phyloP scores from a whole-genome alignment of 2,888 invertebrate species.

The Platycnemis pennipes region DNA sequence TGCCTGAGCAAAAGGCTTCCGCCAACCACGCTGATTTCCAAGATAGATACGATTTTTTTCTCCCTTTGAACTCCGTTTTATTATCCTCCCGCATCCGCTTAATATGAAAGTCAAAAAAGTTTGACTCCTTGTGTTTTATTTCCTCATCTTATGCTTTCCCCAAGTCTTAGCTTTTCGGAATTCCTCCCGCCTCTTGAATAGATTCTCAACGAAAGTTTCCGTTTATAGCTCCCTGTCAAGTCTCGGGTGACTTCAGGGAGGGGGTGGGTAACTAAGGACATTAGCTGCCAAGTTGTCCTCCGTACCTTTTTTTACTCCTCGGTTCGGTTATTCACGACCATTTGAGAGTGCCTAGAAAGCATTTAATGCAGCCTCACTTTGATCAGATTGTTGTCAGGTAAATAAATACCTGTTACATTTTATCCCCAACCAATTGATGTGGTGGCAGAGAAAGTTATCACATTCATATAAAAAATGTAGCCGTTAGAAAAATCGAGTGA shows the following conservation, averaged over 20 bases:
- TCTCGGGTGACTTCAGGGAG: not conserved
- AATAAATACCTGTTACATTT: no score
- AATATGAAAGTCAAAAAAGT: conserved; percentile 34
- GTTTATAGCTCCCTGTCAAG: not conserved
- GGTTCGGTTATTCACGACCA: not conserved
- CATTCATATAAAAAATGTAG: no score
- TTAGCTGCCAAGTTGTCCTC: not conserved
- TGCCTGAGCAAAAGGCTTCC: conserved; percentile 16
- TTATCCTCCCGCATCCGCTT: conserved; percentile 33
- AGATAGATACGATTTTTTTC: conserved; percentile 11
- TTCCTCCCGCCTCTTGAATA: not conserved
- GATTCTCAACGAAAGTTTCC: not conserved
- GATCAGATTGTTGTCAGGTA: no score
- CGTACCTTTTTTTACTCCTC: not conserved
- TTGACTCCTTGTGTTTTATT: conserved; percentile 13
- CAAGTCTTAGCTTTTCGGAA: not conserved
- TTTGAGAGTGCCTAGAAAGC: not conserved
- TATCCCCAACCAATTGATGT: no score
- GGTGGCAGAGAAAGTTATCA: no score
- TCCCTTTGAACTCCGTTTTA: not conserved
- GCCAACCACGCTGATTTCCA: conserved; percentile 1
- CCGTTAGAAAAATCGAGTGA: no score
- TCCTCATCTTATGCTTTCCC: not conserved
- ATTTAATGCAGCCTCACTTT: not conserved
- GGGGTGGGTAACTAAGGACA: not conserved